Percentiles rank a stretch among this genome's conserved stretches.
These are phyloP conservation scores for Malurus elegans DNA, from an alignment of 2,113 vertebrate species.

Conservation along the genomic window DNA sequence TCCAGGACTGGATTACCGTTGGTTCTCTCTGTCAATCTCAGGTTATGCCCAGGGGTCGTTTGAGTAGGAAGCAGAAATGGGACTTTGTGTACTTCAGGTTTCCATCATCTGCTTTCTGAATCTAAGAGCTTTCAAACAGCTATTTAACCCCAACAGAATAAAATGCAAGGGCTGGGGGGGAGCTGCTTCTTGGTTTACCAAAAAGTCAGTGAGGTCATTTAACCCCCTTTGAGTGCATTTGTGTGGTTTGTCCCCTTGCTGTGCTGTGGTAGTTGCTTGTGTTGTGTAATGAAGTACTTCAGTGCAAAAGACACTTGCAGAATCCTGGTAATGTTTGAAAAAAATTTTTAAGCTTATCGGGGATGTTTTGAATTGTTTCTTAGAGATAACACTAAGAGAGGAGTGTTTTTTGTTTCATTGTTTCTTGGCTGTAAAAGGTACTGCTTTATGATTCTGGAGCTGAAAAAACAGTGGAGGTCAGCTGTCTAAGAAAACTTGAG, in stretches of 20 bases:
- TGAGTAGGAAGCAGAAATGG: neutral
- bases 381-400: neutral
- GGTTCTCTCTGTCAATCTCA: neutral
- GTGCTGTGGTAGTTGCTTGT: accelerated
- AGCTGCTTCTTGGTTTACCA: neutral
- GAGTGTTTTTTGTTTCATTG: accelerated
- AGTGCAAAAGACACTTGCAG: neutral
- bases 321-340: neutral
- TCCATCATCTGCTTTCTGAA: neutral
- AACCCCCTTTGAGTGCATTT: neutral
- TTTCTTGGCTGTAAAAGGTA: conserved; percentile 75
- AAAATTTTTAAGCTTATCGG: neutral
- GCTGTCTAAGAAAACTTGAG: conserved; percentile 77
- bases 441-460: conserved; percentile 85
- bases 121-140: neutral
- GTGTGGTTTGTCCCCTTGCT: neutral
- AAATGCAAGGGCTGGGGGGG: neutral
- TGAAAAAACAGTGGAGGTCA: conserved; percentile 71
- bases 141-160: neutral
- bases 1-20: neutral
- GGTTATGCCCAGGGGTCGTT: neutral
- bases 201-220: neutral
- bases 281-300: neutral
- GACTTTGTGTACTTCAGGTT: accelerated
- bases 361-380: neutral